Evolutionary conservation across 2,797 vertebrate genomes (phyloP), one percentile per base, ranked within the genome.

Genomic region (Limosa lapponica): DNA sequence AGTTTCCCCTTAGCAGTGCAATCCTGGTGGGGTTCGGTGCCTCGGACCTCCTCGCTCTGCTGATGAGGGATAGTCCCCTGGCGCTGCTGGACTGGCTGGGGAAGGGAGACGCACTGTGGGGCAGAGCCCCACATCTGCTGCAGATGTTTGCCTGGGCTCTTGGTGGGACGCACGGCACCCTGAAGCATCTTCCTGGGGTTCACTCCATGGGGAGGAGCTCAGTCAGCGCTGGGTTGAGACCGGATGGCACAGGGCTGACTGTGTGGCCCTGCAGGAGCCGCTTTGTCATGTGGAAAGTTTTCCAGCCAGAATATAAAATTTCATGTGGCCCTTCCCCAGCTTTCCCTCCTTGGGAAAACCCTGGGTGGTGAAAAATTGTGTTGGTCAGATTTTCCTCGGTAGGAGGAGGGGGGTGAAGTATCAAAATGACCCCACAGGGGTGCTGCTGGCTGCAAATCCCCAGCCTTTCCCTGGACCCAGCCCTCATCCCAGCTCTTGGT

Each of bases 1-100:
- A 17, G 55, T 49, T 75, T 81, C 37, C 65, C 57, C 59, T 32
- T 13, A 13, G 39, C 32, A 36, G 22, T 9, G 37, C 4, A 9
- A 32, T 69, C 20, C 55, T 8, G 1, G 13, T 1, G n/a, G 59
- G 36, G 16, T 49, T 23, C 23, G 1, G 5, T 27, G 65, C 32
- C 27, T 41, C 3, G 2, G 16, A 41, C 12, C 34, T 48, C 58
- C 57, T 58, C 4, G 0, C 17, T 18, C 32, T 64, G 55, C 54
- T 1, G 3, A 4, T 20, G 43, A 0, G 1, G 49, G 67, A 13
- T 37, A 28, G 10, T 55, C 12, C n/a, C 13, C 41, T 2, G 1
- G 28, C 11, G 8, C n/a, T 48, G 32, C 32, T 30, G 71, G 32
- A 11, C 46, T n/a, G 36, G 41, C 9, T 57, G 55, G 48, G 25